These are phyloP conservation scores for Esox niger DNA, from an alignment of 2,113 vertebrate species.

Conservation along the genomic window DNA sequence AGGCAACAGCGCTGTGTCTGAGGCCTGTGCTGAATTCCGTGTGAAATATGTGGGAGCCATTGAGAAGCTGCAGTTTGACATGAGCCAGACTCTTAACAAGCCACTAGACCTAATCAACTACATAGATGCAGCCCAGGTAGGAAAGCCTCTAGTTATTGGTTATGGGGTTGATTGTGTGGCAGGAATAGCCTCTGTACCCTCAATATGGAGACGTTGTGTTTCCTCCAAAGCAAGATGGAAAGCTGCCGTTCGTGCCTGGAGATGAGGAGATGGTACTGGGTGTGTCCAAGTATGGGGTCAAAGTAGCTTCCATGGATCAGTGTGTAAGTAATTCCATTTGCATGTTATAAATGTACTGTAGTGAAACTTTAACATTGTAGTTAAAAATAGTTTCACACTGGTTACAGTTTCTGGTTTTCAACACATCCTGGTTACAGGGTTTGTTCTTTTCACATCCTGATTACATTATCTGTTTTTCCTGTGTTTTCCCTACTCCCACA, in stretches of 20 bases:
- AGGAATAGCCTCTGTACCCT: background rate
- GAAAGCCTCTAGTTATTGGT: background rate
- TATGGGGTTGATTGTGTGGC: too few relatives aligned
- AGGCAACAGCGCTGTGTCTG: conserved; percentile 84
- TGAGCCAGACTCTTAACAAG: conserved; percentile 84
- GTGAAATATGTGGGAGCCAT: conserved; percentile 94
- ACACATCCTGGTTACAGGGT: too few relatives aligned
- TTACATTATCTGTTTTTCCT: too few relatives aligned
- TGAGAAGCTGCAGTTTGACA: conserved; percentile 83
- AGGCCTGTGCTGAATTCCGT: conserved; percentile 89
- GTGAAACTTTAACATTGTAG: too few relatives aligned
- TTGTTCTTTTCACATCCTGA: too few relatives aligned
- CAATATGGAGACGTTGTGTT: conserved; percentile 33
- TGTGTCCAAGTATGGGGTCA: conserved; percentile 94
- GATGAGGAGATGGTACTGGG: conserved; percentile 93
- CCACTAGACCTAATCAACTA: conserved; percentile 95
- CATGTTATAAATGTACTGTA: too few relatives aligned
- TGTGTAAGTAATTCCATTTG: conserved; percentile 78
- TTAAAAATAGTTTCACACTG: too few relatives aligned
- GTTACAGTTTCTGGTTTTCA: too few relatives aligned
- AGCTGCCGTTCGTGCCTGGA: conserved; percentile 90
- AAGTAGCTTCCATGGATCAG: conserved; percentile 89
- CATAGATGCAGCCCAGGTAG: conserved; percentile 94
- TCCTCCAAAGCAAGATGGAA: conserved; percentile 90
- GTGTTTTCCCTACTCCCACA: too few relatives aligned